Base-by-base conservation (phyloP, 2,797 vertebrate genomes). In the Gymnothorax javanicus region DNA sequence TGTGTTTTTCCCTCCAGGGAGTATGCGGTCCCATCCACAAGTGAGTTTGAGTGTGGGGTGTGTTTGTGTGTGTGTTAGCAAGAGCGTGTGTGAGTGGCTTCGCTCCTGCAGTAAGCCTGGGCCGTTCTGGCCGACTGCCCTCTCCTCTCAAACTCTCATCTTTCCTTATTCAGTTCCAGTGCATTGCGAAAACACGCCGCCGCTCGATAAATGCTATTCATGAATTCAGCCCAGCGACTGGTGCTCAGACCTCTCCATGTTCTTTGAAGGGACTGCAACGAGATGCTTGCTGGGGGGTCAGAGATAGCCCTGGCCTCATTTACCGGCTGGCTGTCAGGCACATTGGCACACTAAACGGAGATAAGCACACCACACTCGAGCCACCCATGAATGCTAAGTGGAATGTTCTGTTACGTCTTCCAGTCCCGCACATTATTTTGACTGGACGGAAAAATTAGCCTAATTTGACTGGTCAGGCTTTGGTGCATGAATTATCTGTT, bases 291-390 rank as follows among this genome's bases (percentile, higher is more conserved):
- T 0, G 73, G 73, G 73, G 23, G 73, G 73, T 50, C 73, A 77
- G 71, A 13, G 73, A 77, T 77, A 77, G 43, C 73, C 73, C 73
- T 77, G 73, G 73, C 73, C 73, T 50, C 15, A 43, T 77, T 17
- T 77, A 77, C 73, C 33, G 73, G 73, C 33, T 43, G 15, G 27
- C 27, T 52, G 73, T 77, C 73, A 52, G 43, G 43, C 73, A 77
- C 73, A 77, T 50, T 7, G 3, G 73, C 12, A 43, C 13, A 15
- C 9, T 43, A 43, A 50, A 77, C 73, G 15, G 73, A 77, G 73
- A 77, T 77, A 77, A 77, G 73, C 33, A 20, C 33, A 17, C 73
- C 33, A 25, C 23, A n/a, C 64, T 67, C 73, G 13, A 15, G 33
- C 43, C 69, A 33, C 69, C 69, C 69, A 17, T 52, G 33, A 52